A percentile compares a stretch with the other conserved stretches of the same genome.
These are phyloP conservation scores for Coreius guichenoti DNA, from an alignment of 2,797 vertebrate genomes.

Conservation along the genomic window DNA sequence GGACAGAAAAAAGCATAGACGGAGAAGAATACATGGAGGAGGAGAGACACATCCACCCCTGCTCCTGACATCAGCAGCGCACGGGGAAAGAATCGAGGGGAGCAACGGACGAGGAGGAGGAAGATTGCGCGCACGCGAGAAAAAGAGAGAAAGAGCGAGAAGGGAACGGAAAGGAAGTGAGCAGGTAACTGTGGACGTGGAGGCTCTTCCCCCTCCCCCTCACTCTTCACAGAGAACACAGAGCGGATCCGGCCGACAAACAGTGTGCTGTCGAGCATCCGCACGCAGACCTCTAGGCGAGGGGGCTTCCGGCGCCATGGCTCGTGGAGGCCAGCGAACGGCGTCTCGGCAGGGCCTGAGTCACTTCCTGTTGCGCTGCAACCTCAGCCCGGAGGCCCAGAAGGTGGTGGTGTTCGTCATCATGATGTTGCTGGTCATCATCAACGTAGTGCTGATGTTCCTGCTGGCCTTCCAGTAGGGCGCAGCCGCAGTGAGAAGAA, in stretches of 20 bases:
- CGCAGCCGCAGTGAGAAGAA: constrained; percentile 29
- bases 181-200: constrained; percentile 49
- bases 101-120: constrained; percentile 49
- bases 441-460: constrained; percentile 97
- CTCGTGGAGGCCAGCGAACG: constrained; percentile 64
- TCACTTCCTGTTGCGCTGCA: constrained; percentile 90
- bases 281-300: constrained; percentile 31
- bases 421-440: constrained; percentile 94
- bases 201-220: constrained; percentile 51
- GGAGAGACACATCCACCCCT: constrained; percentile 41
- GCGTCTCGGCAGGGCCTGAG: constrained; percentile 70
- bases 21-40: constrained; percentile 53
- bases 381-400: constrained; percentile 93
- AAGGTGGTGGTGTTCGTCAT: constrained; percentile 94
- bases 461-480: constrained; percentile 92
- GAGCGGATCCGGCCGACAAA: constrained; percentile 3
- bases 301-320: constrained; percentile 67
- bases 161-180: constrained; percentile 54
- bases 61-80: constrained; percentile 48
- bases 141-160: constrained; percentile 49
- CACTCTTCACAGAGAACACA: neutral
- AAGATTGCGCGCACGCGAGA: constrained; percentile 12
- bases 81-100: constrained; percentile 31
- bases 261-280: constrained; percentile 22
- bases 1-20: constrained; percentile 45